Conservation (phyloP, 1,140 invertebrate genomes). For the Drosophila yakuba region DNA sequence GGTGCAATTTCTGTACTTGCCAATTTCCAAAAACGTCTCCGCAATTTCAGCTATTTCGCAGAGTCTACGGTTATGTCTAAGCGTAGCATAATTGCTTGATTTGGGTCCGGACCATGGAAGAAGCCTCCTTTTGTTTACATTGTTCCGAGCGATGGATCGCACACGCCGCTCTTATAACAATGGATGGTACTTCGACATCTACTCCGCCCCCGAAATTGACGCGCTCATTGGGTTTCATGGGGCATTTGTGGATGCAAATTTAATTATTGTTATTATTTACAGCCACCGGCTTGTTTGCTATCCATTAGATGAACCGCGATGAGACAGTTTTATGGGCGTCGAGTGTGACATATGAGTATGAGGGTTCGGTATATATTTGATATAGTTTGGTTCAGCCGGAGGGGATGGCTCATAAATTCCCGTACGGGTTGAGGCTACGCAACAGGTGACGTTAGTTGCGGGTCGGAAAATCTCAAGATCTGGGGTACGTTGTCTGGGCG, state of each 20-base stretch:
- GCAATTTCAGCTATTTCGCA: constrained; percentile 11
- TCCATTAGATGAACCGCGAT: constrained; percentile 64
- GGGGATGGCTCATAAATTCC: constrained; percentile 70
- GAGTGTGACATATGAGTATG: constrained; percentile 51
- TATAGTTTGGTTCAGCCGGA: constrained; percentile 21
- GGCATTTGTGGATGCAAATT: constrained; percentile 78
- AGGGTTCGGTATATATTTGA: constrained; percentile 6
- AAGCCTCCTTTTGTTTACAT: constrained; percentile 44
- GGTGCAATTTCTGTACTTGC: constrained; percentile 14
- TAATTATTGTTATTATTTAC: constrained; percentile 82
- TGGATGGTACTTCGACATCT: constrained; percentile 55
- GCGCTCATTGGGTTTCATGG: constrained; percentile 55
- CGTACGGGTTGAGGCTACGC: constrained; percentile 12
- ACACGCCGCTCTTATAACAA: constrained; percentile 40
- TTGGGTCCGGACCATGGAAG: constrained; percentile 11
- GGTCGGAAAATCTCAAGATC: constrained; percentile 18
- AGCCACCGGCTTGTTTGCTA: constrained; percentile 66
- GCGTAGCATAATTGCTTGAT: constrained; percentile 38
- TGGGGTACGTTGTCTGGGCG: constrained; percentile 6
- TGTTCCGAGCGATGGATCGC: constrained; percentile 41
- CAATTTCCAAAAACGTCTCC: constrained; percentile 9
- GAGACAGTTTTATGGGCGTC: constrained; percentile 59
- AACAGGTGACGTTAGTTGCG: constrained; percentile 23
- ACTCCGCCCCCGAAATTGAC: constrained; percentile 48
- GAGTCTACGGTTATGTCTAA: constrained; percentile 22